Percentiles rank a stretch among this genome's conserved stretches.
Conservation (phyloP, 2,797 vertebrate genomes). For the Sciaenops ocellatus region DNA sequence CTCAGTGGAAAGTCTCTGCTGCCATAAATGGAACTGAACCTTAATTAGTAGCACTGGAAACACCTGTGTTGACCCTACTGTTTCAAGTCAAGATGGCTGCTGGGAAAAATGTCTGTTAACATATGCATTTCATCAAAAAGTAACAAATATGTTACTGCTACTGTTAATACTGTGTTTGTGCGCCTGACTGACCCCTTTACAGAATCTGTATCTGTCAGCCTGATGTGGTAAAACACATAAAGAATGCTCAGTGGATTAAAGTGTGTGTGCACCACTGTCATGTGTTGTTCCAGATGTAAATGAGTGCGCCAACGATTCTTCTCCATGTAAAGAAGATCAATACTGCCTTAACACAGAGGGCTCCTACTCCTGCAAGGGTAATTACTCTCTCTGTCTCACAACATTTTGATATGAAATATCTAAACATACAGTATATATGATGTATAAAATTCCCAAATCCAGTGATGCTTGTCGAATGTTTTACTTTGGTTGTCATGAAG, state of each 20-base stretch:
- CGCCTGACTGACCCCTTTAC: neutral
- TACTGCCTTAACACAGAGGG: constrained; percentile 92
- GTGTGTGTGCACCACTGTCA: neutral
- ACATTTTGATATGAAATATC: neutral
- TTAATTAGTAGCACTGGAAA: no score
- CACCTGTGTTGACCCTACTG: no score
- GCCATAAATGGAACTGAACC: no score
- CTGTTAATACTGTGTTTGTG: neutral
- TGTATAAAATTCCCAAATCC: neutral
- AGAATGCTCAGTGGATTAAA: neutral
- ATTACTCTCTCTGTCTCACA: neutral
- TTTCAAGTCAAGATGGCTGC: no score
- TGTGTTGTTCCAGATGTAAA: constrained; percentile 88
- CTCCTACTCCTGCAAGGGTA: constrained; percentile 92
- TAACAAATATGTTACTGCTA: no score
- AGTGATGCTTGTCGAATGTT: neutral
- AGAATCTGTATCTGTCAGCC: no score
- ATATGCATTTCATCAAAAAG: neutral
- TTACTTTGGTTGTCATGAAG: neutral
- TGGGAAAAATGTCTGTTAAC: no score
- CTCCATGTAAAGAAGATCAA: constrained; percentile 87
- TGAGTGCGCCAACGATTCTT: constrained; percentile 87
- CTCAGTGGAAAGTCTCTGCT: no score
- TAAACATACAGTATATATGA: no score
- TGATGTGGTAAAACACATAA: neutral